A percentile compares a stretch with the other conserved stretches of the same genome.
phyloP scores from a whole-genome alignment of 1,140 invertebrate genomes.

The Cyclina sinensis region DNA sequence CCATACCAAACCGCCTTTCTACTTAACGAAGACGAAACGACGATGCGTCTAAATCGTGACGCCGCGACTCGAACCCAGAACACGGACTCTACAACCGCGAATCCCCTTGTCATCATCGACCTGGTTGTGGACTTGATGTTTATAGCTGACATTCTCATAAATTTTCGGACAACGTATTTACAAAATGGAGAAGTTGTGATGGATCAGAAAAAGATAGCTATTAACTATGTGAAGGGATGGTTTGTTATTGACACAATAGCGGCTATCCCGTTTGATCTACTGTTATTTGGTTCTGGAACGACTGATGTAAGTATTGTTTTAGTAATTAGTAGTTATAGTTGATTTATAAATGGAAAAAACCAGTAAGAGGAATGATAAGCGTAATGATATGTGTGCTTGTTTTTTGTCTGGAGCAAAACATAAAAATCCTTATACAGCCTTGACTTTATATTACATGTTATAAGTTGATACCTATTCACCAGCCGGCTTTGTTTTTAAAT shows the following conservation, averaged over 20 bases:
- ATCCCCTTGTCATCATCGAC: conserved; percentile 86
- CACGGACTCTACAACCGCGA: conserved; percentile 78
- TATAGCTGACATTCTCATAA: conserved; percentile 87
- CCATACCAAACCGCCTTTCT: conserved; percentile 99
- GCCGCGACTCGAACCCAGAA: conserved; percentile 73
- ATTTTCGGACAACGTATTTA: conserved; percentile 87
- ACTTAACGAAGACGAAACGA: conserved; percentile 91
- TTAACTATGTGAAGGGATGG: conserved; percentile 87
- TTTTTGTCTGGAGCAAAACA: no score
- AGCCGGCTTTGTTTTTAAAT: no score
- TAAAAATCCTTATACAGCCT: no score
- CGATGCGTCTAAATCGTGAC: conserved; percentile 83
- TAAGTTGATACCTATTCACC: no score
- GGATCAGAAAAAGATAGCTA: conserved; percentile 86
- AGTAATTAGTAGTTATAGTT: not conserved
- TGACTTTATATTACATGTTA: no score
- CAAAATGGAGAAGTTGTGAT: conserved; percentile 86
- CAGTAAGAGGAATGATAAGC: no score
- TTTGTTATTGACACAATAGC: conserved; percentile 86
- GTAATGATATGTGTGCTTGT: no score
- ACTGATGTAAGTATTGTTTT: conserved; percentile 84
- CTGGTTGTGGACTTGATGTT: conserved; percentile 87
- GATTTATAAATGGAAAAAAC: no score
- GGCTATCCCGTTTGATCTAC: conserved; percentile 86
- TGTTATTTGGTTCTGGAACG: conserved; percentile 86